Evolutionary conservation across 2,113 vertebrate species (phyloP), one percentile per base, ranked within the genome.

Genomic region (Pardalotus punctatus): DNA sequence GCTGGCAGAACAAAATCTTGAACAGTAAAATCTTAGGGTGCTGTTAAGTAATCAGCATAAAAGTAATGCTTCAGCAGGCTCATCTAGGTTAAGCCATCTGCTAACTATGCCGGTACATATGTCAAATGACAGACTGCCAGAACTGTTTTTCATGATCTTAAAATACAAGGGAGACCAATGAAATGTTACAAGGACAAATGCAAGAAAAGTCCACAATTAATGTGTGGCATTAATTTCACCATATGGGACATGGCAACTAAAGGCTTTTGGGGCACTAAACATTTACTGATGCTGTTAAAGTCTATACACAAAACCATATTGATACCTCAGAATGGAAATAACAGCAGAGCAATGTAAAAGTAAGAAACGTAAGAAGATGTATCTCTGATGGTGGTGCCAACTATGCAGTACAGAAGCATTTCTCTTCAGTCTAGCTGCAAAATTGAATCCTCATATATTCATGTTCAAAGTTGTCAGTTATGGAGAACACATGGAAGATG

Each of bases 1-100:
- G 43, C 57, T 90, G 61, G 60, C 54, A 85, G 67, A 66, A 62
- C 38, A 78, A 88, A 70, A 90, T 74, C 53, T 67, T 16, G 35
- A 70, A 40, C 58, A 66, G 54, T 80, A 62, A 73, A 94, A 57
- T 93, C 86, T 81, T 77, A 21, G 64, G 40, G 24, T 72, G 51
- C 43, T 90, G 45, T 90, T 94, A 88, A 93, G 93, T 80, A 73
- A 62, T 77, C 69, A 66, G 33, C 76, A 66, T 38, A 88, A 88
- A 94, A 95, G 86, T 74, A 86, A 54, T 77, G 50, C 58, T 90
- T 23, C 38, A 80, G 67, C 71, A 93, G 74, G 58, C 64, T 86
- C 38, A 54, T 77, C 58, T 51, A 70, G 85, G 71, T 90, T 93
- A 70, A 71, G 27, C 92, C 95, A 94, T 96, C 95, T 97, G 95